phyloP scores from a whole-genome alignment of 2,797 vertebrate species.

The Hydrophis major region DNA sequence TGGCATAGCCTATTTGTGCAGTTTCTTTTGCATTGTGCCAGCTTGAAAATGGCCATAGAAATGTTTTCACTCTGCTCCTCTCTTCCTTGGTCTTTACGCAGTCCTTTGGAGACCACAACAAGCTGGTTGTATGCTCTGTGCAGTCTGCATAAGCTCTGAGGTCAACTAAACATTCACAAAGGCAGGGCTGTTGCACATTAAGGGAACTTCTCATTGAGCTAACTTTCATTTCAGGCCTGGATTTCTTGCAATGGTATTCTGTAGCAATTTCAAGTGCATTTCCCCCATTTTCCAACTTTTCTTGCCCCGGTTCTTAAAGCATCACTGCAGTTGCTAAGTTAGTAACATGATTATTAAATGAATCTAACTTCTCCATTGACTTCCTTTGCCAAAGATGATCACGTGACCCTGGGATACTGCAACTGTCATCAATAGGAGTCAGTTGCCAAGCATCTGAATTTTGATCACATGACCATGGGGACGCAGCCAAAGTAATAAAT shows the following conservation, averaged over 20 bases:
- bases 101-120: not conserved
- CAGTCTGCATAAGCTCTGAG: not conserved
- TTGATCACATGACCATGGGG: no score
- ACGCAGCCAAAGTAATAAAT: no score
- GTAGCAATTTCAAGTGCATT: not conserved
- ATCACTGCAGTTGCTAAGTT: not conserved
- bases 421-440: no score
- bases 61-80: not conserved
- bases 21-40: not conserved
- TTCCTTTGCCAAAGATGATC: not conserved
- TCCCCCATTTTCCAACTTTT: no score
- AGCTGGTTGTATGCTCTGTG: not conserved
- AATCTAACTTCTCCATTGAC: not conserved
- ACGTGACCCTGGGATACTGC: no score
- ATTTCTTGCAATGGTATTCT: no score
- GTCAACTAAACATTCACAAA: not conserved
- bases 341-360: not conserved
- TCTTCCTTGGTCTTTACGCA: not conserved
- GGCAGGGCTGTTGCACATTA: not conserved
- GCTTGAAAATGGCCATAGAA: not conserved
- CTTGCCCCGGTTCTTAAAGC: not conserved
- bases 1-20: not conserved
- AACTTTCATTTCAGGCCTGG: not conserved
- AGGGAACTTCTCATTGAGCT: not conserved
- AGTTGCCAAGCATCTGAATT: no score